Evolutionary conservation across 30 jellyfish, hydroid and myxozoan genomes (phyloP).

Genomic region (Phacellophora camtschatica): DNA sequence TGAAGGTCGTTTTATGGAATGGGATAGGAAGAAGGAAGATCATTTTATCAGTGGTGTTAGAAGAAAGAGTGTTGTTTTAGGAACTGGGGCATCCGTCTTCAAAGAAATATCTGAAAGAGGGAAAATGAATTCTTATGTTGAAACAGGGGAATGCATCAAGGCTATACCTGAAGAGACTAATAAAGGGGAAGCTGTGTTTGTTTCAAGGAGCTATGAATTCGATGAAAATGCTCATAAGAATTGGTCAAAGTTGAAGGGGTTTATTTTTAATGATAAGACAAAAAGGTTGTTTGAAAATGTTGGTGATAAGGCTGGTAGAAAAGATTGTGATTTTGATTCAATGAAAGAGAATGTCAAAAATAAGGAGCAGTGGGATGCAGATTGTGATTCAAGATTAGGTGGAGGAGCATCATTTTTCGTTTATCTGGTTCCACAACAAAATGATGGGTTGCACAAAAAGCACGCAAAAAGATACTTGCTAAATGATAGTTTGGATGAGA

Average conservation of each 20-base stretch:
- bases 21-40: neutral
- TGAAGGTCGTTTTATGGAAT: neutral
- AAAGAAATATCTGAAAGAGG: neutral
- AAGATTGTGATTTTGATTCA: too few species aligned
- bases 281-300: neutral
- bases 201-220: constrained; percentile 24
- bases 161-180: constrained; percentile 1
- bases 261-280: neutral
- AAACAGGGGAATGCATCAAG: neutral
- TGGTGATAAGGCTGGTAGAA: too few species aligned
- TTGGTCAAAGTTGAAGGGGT: neutral
- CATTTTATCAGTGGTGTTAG: neutral
- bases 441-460: too few species aligned
- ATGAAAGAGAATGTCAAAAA: too few species aligned
- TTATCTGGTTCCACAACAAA: too few species aligned
- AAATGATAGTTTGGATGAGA: too few species aligned
- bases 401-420: too few species aligned
- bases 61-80: neutral
- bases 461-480: too few species aligned
- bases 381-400: too few species aligned
- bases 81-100: neutral
- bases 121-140: neutral
- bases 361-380: too few species aligned
- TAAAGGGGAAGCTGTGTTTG: neutral
- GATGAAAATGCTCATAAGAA: neutral